Base-by-base conservation (phyloP, 2,113 vertebrate species). In the Amphilophus citrinellus region DNA sequence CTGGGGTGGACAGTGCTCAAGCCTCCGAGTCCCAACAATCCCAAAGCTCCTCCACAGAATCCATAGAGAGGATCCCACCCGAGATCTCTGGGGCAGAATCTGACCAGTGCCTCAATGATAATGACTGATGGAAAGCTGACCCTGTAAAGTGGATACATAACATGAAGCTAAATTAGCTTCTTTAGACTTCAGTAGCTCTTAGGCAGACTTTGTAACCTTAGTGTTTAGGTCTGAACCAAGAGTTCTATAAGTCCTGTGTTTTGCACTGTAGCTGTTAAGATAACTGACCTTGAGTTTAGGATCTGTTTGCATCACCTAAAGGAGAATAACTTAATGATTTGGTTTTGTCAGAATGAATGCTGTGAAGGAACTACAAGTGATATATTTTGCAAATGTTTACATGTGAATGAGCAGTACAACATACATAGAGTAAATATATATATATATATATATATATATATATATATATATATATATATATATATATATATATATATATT, bases 1-100 rank as follows among this genome's bases (percentile, higher is more conserved):
- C 97, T 1, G 93, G 89, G 27, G 61, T 95, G 86, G 96, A 96
- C 10, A 84, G 82, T 4, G 86, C 87, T 50, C 1, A 61, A 20
- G 32, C 61, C 2, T 78, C 85, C 1, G 82, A 86, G 10, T 79
- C 66, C 27, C 82, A 68, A 4, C 62, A 4, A 15, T 89, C 89
- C 20, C 84, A 11, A 4, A 92, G 92, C 37, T 87, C 39, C 0
- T 92, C 89, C 76, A 84, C 89, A 59, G 93, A 91, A 37, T 95
- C 87, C 57, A 88, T 89, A 27, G 92, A 92, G 85, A 92, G 76
- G 78, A 86, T 92, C 35, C 77, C 82, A 32, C 39, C 77, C 0
- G 90, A 94, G 66, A 30, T 18, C 30, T 63, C 77, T 3, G 18
- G 44, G 82, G 37, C 90, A 35, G 80, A 93, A 37, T 83, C 80